Evolutionary conservation across 2,113 vertebrate species (phyloP).

Genomic region (Macrotis lagotis): DNA sequence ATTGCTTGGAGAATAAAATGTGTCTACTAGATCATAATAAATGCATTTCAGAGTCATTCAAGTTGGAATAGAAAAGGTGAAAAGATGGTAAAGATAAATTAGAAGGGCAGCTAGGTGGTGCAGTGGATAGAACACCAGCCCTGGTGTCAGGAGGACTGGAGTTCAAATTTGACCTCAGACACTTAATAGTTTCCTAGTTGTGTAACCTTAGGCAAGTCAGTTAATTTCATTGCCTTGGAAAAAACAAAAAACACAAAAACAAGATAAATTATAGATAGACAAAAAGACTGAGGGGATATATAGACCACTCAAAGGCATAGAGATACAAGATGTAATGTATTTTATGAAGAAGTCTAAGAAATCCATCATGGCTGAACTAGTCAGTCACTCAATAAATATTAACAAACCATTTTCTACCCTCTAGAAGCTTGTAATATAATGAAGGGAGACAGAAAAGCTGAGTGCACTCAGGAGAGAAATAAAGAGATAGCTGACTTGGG

Average conservation of each 20-base stretch:
- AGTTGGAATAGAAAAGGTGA: neutral
- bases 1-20: neutral
- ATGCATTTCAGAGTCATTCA: neutral
- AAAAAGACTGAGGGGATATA: neutral
- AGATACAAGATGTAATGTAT: neutral
- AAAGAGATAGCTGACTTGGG: neutral
- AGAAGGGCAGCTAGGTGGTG: no score
- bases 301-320: neutral
- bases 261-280: neutral
- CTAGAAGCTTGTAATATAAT: neutral
- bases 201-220: no score
- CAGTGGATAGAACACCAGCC: no score
- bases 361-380: neutral
- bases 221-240: no score
- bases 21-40: neutral
- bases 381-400: neutral
- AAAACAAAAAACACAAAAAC: no score
- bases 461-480: neutral
- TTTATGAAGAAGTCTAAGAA: neutral
- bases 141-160: no score
- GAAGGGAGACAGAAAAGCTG: neutral
- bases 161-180: no score
- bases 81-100: neutral
- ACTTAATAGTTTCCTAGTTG: no score
- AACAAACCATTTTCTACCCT: neutral